Base-by-base conservation (phyloP, 2,888 invertebrate species). In the Stenoptilia bipunctidactyla region DNA sequence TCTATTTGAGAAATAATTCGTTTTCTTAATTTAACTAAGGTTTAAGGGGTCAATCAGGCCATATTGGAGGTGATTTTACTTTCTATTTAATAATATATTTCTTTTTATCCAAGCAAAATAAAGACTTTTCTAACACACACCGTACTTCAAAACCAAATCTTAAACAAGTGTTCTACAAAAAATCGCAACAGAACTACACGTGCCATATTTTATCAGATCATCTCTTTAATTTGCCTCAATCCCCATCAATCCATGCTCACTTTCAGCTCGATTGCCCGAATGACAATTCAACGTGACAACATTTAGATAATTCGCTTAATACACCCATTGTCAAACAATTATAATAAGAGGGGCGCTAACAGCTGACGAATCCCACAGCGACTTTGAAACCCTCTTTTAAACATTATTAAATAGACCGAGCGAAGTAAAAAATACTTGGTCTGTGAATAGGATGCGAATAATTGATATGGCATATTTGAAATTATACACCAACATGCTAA, bases 281-380 rank as follows among this genome's bases (percentile, higher is more conserved):
- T 68, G 68, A 75, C 63, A 60, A 75, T 72, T 59, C 55, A 64
- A 73, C 64, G 60, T 70, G 76, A 77, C 77, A 77, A 71, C 67
- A 20, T 20, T 34, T 8, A 13, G 12, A 34, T 13, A 9, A 30
- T 30, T 30, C 30, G 30, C 30, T 4, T 8, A 34, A 13, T 34
- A 14, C 13, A 14, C 34, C 13, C 14, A 34, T 34, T 34, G 13
- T 14, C 5, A 34, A 14, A 6, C 30, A 30, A 13, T 34, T 13
- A 34, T 34, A 13, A 8, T 51, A 52, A 53, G 44, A 41, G 46
- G 34, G 13, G 5, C 13, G 34, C 8, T 5, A 14, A 34, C 34
- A 34, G 12, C 34, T 34, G 34, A 34, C 34, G 34, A 13, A 9
- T 34, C 34, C 13, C 34, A 34, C 13, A 13, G 13, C 4, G 8